A percentile compares a stretch with the other conserved stretches of the same genome.
phyloP scores from a whole-genome alignment of 2,797 vertebrate genomes.

The Chloroceryle amazona region DNA sequence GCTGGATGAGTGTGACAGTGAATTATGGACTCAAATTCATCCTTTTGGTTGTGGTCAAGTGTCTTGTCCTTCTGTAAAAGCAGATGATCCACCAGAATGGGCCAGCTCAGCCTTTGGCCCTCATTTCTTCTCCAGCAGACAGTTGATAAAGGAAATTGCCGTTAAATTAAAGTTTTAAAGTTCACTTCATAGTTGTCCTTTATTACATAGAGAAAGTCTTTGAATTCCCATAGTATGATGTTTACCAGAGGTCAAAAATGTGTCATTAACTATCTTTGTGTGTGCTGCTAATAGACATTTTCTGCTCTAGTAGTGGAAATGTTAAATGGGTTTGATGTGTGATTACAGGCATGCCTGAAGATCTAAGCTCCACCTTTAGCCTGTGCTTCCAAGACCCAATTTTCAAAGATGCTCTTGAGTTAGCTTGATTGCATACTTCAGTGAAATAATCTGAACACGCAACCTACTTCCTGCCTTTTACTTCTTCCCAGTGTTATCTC shows the following conservation, averaged over 20 bases:
- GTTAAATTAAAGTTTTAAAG: not conserved
- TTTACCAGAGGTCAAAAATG: not conserved
- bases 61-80: not conserved
- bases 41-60: not conserved
- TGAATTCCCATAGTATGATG: not conserved
- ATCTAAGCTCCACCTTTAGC: not conserved
- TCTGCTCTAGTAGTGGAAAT: not conserved
- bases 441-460: not conserved
- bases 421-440: not conserved
- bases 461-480: not conserved
- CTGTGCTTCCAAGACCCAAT: not conserved
- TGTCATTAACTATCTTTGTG: not conserved
- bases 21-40: not conserved
- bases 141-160: not conserved
- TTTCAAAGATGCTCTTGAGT: not conserved
- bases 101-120: not conserved
- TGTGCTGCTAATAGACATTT: not conserved
- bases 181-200: not conserved
- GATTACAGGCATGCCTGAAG: not conserved
- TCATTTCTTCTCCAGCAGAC: not conserved
- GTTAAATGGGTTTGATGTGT: not conserved
- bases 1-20: not conserved
- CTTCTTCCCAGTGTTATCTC: not conserved
- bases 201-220: not conserved
- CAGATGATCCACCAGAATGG: not conserved